phyloP scores from a whole-genome alignment of 1,140 invertebrate species.

The Bombus superbus region DNA sequence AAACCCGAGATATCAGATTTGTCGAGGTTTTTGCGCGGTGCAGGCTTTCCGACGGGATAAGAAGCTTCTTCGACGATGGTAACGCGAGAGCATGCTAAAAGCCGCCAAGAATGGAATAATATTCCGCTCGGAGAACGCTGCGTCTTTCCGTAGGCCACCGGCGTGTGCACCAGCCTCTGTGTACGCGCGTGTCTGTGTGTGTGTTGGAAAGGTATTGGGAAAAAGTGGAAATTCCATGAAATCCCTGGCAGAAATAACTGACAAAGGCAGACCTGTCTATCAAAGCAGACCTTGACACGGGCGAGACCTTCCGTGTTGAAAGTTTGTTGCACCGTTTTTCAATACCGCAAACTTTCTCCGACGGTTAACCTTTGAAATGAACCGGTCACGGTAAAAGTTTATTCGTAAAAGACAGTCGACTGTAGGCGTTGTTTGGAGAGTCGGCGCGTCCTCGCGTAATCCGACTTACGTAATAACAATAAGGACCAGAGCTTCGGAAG shows the following conservation, averaged over 20 bases:
- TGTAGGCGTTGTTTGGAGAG: not conserved
- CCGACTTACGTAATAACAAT: not conserved
- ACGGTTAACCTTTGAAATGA: not conserved
- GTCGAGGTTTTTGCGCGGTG: constrained; percentile 30
- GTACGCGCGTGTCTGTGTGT: not conserved
- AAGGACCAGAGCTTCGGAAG: not conserved
- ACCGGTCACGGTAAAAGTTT: not conserved
- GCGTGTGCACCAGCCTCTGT: too few species aligned
- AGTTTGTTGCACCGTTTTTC: not conserved
- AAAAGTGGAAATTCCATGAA: not conserved
- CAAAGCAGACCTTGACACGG: not conserved
- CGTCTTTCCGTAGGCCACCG: not conserved
- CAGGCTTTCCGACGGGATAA: constrained; percentile 44
- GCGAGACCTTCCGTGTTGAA: not conserved
- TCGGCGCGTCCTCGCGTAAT: not conserved
- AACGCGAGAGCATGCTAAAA: constrained; percentile 41
- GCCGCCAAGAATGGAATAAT: constrained; percentile 33
- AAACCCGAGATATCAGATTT: constrained; percentile 35
- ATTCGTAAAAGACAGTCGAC: not conserved
- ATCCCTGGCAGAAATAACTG: not conserved
- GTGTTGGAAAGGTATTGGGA: too few species aligned
- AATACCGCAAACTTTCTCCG: not conserved
- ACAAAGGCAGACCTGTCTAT: not conserved
- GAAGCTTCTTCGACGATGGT: constrained; percentile 37
- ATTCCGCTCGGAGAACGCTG: not conserved